Conservation (phyloP, 2,113 vertebrate genomes). For the Microcebus lehilahytsara region DNA sequence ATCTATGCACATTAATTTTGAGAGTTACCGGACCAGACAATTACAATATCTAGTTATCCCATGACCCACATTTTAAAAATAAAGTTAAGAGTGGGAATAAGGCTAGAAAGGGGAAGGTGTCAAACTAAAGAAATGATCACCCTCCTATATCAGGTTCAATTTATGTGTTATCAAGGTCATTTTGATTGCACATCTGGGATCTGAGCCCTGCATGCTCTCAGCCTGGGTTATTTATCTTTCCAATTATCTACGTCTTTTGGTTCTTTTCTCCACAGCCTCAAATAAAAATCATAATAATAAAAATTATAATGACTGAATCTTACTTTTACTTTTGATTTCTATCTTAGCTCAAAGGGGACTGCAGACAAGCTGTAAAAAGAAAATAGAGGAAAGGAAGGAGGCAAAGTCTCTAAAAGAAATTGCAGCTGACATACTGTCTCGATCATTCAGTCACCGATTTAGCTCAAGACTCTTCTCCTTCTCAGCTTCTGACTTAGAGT, state of each 20-base stretch:
- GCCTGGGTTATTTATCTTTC: not conserved
- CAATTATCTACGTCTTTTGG: not conserved
- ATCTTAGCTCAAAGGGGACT: not conserved
- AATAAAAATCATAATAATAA: not conserved
- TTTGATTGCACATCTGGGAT: not conserved
- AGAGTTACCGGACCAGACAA: not conserved
- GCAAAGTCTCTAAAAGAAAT: not conserved
- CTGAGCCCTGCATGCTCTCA: not conserved
- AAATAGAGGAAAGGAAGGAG: not conserved
- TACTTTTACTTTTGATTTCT: slow-evolving; percentile 24
- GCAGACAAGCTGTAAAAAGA: not conserved
- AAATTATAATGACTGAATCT: not conserved
- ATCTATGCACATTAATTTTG: not conserved
- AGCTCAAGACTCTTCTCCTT: not conserved
- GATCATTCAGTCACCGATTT: not conserved
- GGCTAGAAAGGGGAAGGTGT: not conserved
- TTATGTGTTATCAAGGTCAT: not conserved
- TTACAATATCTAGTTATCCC: not conserved
- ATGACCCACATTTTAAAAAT: not conserved
- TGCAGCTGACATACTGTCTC: not conserved
- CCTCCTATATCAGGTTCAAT: not conserved
- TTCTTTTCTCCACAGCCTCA: not conserved
- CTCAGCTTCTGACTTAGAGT: not conserved
- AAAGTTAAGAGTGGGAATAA: not conserved
- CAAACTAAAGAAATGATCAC: not conserved